Percentiles rank a stretch among this genome's conserved stretches.
phyloP scores from a whole-genome alignment of 2,113 vertebrate genomes.

The Daphoenositta chrysoptera region DNA sequence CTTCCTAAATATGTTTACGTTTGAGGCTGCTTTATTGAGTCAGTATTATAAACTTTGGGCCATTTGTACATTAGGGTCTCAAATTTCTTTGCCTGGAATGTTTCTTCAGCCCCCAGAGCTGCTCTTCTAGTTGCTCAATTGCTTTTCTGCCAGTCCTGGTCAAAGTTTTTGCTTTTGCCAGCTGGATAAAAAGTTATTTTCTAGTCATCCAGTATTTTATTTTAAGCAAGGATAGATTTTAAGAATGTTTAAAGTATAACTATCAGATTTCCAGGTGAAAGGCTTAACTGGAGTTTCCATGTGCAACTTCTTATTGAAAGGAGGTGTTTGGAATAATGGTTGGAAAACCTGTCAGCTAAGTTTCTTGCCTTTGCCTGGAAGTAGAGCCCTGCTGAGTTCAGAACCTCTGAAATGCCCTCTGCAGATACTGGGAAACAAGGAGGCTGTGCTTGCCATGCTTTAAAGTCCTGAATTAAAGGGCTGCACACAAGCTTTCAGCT shows the following conservation, averaged over 20 bases:
- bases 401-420: background rate
- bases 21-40: background rate
- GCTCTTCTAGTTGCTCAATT: background rate
- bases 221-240: background rate
- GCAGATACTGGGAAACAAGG: background rate
- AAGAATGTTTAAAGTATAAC: background rate
- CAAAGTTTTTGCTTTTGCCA: background rate
- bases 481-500: background rate
- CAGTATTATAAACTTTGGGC: background rate
- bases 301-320: background rate
- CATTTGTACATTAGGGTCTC: background rate
- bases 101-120: background rate
- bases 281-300: background rate
- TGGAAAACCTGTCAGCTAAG: background rate
- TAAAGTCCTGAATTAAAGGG: background rate
- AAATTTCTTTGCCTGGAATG: background rate
- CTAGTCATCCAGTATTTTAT: background rate
- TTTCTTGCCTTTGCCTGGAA: constrained; percentile 5
- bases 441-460: background rate
- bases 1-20: background rate
- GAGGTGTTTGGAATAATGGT: background rate
- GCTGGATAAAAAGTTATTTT: constrained; percentile 2
- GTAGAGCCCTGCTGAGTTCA: background rate
- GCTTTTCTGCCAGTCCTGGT: background rate
- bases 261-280: constrained; percentile 1